Evolutionary conservation across 2,888 invertebrate genomes (phyloP).

Genomic region (Dascillus cervinus): DNA sequence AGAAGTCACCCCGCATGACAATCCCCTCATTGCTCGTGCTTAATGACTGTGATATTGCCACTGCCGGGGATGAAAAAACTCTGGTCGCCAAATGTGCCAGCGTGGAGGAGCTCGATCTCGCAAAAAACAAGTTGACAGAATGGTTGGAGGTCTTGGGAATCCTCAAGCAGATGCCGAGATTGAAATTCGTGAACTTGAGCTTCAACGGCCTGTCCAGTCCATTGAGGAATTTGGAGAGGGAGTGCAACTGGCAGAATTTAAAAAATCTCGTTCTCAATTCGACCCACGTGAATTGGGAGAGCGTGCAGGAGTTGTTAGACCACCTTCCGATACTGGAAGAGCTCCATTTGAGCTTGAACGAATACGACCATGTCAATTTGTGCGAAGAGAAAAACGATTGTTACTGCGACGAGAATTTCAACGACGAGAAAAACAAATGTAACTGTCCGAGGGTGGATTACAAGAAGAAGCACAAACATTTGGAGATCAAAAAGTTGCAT

Average conservation of each 20-base stretch:
- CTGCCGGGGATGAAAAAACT: constrained; percentile 75
- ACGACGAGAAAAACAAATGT: constrained; percentile 16
- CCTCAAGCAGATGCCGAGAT: constrained; percentile 77
- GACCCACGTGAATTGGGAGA: constrained; percentile 79
- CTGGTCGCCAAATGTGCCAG: constrained; percentile 77
- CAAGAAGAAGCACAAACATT: constrained; percentile 44
- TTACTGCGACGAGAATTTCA: constrained; percentile 10
- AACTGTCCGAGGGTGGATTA: constrained; percentile 15
- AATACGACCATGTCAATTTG: constrained; percentile 70
- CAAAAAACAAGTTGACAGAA: constrained; percentile 81
- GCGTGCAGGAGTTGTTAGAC: constrained; percentile 67
- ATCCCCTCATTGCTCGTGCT: constrained; percentile 80
- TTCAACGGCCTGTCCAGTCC: constrained; percentile 76
- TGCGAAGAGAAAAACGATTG: constrained; percentile 36
- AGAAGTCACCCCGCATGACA: constrained; percentile 65
- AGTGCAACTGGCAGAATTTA: constrained; percentile 50
- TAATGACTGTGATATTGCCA: constrained; percentile 86
- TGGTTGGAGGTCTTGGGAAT: constrained; percentile 89
- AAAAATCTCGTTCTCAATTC: constrained; percentile 80
- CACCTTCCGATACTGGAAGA: constrained; percentile 78
- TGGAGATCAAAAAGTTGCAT: constrained; percentile 69
- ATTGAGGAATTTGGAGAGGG: constrained; percentile 44
- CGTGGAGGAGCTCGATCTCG: constrained; percentile 90
- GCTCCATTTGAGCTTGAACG: constrained; percentile 86
- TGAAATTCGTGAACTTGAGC: constrained; percentile 87